Evolutionary conservation across 2,888 invertebrate species (phyloP), one percentile per base, ranked within the genome.

Genomic region (Lobophora halterata): DNA sequence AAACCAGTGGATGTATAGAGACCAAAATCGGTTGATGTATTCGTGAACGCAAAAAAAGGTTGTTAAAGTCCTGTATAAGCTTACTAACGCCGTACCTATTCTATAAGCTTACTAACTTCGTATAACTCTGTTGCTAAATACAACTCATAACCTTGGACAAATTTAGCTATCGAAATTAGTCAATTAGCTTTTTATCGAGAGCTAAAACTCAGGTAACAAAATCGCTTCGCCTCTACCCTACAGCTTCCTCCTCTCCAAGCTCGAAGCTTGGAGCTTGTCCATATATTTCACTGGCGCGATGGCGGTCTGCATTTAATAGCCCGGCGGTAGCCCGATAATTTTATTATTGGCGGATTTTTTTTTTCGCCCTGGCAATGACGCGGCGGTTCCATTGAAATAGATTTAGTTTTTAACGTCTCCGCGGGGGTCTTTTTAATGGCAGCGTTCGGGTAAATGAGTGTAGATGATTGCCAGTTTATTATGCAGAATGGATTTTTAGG

Each of bases 261-360:
- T 46, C 48, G 53, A 46, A 63, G 64, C 67, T 66, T 51, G 61
- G 61, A 62, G 61, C 58, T 61, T 63, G 65, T 68, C 63, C 64
- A 71, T 75, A 79, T 81, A 83, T 83, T 79, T 79, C 79, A 81
- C 78, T 72, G 70, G 67, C 78, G 76, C 79, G 81, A 78, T 72
- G 70, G 67, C 78, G 76, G 82, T 72, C 85, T 86, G 86, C 83
- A 71, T 79, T 83, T 85, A 85, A 86, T 82, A 77, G 85, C 78
- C 58, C 65, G 65, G 67, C 71, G 77, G 81, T 75, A 71, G 71
- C 67, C 75, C 79, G 79, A 85, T 85, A 86, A 85, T 86, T 85
- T 85, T 82, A 85, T 86, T 85, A 86, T 82, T 75, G 78, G 78
- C 60, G 74, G 59, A 62, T 80, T 78, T 76, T 61, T 55, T 26